Conservation (phyloP, 2,113 vertebrate species). For the Orthonyx spaldingii region DNA sequence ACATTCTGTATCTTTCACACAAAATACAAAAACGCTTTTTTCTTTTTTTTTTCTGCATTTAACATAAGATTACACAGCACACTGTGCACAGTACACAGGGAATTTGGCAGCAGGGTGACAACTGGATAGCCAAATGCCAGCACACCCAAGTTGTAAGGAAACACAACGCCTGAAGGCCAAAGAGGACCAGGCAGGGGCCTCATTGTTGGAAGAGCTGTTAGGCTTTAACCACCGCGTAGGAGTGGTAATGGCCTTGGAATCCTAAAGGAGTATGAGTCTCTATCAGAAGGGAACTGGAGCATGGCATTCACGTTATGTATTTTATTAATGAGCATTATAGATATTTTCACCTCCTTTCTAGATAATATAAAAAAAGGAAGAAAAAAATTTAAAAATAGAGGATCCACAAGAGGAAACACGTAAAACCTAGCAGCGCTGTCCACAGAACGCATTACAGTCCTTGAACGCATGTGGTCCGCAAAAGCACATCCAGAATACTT, state of each 20-base stretch:
- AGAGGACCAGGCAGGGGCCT: rapidly evolving
- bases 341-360: not conserved
- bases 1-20: not conserved
- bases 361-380: too few species aligned
- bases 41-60: too few species aligned
- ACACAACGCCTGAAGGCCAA: rapidly evolving
- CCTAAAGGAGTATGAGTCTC: not conserved
- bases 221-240: not conserved
- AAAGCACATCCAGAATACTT: rapidly evolving
- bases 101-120: not conserved
- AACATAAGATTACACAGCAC: not conserved
- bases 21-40: not conserved
- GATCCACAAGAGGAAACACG: rapidly evolving
- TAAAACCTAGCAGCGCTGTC: not conserved
- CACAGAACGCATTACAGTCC: not conserved
- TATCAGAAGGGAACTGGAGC: rapidly evolving
- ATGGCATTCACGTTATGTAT: rapidly evolving
- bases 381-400: not conserved
- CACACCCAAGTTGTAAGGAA: not conserved
- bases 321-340: not conserved
- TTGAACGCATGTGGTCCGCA: rapidly evolving
- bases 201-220: rapidly evolving
- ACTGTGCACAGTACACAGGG: rapidly evolving
- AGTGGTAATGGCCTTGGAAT: not conserved
- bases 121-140: not conserved